Base-by-base conservation (phyloP, 2,113 vertebrate genomes). In the Maccullochella peelii region DNA sequence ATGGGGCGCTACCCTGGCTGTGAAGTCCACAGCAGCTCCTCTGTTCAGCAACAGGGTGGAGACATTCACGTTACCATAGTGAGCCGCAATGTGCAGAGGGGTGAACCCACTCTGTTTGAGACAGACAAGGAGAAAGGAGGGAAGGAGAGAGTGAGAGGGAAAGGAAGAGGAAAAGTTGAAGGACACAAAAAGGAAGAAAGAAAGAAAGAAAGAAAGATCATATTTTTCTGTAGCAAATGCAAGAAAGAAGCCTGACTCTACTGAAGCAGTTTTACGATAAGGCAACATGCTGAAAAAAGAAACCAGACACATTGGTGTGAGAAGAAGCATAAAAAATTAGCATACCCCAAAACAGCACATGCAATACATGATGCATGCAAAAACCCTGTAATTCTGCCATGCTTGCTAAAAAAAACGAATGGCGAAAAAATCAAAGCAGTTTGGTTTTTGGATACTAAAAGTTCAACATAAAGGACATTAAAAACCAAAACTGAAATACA, bases 1-100 rank as follows among this genome's bases (percentile, higher is more conserved):
- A 65, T 57, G 33, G 36, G 72, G 44, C 59, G 36, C 79, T 92
- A 99, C 98, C 97, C 98, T 97, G 84, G 98, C 99, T 93, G 97
- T 98, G 94, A 98, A 99, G 95, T 99, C 98, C 40, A 99, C 98
- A 93, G 98, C 98, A 72, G 97, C 97, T 78, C 98, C 98, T 8
- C 98, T 97, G 95, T 99, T 98, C 95, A 99, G 95, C 88, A 99
- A 94, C 92, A 99, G 96, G 88, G 98, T 98, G 94, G 99, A 97
- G 96, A 99, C 98, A 2, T 99, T 99, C 82, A 98, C 98, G 0
- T 99, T 99, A 74, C 98, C 98, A 0, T 99, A 99, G 92, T 96
- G 95, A 90, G 95, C 94, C 5, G 95, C 97, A 42, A 99, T 99
- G 93, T 99, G 98, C 93, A 99, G 93, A 70, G 98, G 98, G 33